A percentile compares a stretch with the other conserved stretches of the same genome.
phyloP scores from a whole-genome alignment of 1,140 invertebrate species.

The Camponotus floridanus region DNA sequence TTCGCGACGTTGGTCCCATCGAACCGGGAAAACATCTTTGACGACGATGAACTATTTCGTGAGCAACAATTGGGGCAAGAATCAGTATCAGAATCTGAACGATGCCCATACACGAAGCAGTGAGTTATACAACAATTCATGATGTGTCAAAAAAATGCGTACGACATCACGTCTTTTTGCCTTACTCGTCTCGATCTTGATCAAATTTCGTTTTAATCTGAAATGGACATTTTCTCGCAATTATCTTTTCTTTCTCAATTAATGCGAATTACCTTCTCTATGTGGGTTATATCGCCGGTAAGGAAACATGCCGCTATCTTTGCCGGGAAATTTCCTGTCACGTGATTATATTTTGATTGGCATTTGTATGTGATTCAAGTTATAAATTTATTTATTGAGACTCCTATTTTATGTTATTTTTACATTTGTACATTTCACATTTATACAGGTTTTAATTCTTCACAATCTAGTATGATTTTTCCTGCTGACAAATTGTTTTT shows the following conservation, averaged over 20 bases:
- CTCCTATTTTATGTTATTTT: neutral
- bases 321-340: neutral
- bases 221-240: neutral
- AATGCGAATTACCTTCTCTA: neutral
- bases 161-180: neutral
- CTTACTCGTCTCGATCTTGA: neutral
- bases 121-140: slow-evolving; percentile 11
- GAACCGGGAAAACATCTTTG: neutral
- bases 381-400: neutral
- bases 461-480: neutral
- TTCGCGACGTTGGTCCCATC: neutral
- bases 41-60: slow-evolving; percentile 63
- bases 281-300: neutral
- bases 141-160: neutral
- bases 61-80: slow-evolving; percentile 50
- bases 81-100: slow-evolving; percentile 51
- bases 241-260: neutral
- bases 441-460: neutral
- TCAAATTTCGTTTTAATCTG: neutral
- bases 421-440: no score
- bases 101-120: slow-evolving; percentile 15
- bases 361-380: neutral
- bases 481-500: neutral
- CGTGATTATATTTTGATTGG: neutral
- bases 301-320: neutral